Base-by-base conservation (phyloP, 2,888 invertebrate genomes). In the Rapana venosa region DNA sequence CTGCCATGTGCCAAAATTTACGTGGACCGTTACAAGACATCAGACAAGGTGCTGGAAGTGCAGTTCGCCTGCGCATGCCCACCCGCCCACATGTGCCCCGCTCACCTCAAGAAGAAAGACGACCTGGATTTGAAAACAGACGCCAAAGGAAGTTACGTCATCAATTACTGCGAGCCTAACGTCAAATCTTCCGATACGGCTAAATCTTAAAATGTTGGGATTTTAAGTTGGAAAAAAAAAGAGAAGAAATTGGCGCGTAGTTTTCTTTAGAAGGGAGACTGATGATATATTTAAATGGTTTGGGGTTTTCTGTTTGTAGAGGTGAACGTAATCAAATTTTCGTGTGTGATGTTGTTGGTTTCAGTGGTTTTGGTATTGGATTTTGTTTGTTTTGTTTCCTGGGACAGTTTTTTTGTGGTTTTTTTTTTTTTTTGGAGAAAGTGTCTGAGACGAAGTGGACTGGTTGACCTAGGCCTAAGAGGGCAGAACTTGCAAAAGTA, bases 31-130 rank as follows among this genome's bases (percentile, higher is more conserved):
- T 74, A 87, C 83, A 91, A 90, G 87, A 58, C 66, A 11, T 32
- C 87, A 0, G 92, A 92, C 70, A 92, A 90, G 61, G 92, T 92
- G 20, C 81, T 36, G 22, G 92, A 92, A 88, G 91, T 92, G 26
- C 47, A 92, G 89, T 93, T 94, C 90, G 89, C 92, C n/a, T 94
- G 94, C 92, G 92, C 92, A 88, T 94, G 94, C 90, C 92, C 93
- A 61, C 88, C 89, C 2, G 93, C 92, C 11, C 92, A 92, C 74
- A 92, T 93, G 87, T 94, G 94, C 90, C 93, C 93, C 61, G 92
- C 92, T 89, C 91, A 92, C 77, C 91, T 92, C 17, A 92, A 92
- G 35, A 91, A 93, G 6, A 92, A 93, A 35, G 92, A 93, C 26
- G 83, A 81, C 30, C 88, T 91, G 22, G 81, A 86, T 6, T 88